Evolutionary conservation across 2,113 vertebrate genomes (phyloP).

Genomic region (Pao palembangensis): DNA sequence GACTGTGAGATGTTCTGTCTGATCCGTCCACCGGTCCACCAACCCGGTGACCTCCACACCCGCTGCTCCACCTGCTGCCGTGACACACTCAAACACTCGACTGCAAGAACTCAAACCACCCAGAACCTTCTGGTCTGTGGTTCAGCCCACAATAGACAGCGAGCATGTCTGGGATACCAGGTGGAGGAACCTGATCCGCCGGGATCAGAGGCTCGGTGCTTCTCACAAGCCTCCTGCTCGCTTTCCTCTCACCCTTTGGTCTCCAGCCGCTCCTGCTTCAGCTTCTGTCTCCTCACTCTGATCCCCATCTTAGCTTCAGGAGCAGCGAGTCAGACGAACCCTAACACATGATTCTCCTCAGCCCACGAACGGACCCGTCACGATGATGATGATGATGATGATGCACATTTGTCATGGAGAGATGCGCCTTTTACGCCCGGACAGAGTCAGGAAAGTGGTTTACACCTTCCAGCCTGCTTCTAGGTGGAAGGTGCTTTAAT

Average conservation of each 20-base stretch:
- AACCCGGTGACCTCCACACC: conserved; percentile 14
- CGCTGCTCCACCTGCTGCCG: conserved; percentile 36
- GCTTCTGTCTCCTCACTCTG: conserved; percentile 21
- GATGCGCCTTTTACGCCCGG: not conserved
- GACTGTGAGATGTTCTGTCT: too few relatives aligned
- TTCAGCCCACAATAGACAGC: conserved; percentile 29
- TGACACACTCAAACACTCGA: conserved; percentile 1
- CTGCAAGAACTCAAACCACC: not conserved
- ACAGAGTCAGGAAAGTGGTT: conserved; percentile 23
- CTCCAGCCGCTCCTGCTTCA: conserved; percentile 16
- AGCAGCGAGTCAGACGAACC: conserved; percentile 1
- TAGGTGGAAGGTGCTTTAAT: conserved; percentile 33
- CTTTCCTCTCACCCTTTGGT: conserved; percentile 12
- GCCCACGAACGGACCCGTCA: not conserved
- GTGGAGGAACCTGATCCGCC: conserved; percentile 47
- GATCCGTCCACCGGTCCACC: too few relatives aligned
- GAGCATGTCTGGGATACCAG: conserved; percentile 46
- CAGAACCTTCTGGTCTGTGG: conserved; percentile 1
- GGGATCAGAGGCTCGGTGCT: conserved; percentile 23
- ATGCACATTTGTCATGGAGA: too few relatives aligned
- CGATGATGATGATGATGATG: not conserved
- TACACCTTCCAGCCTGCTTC: conserved; percentile 29
- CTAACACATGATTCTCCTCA: conserved; percentile 16
- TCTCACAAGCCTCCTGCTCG: conserved; percentile 2
- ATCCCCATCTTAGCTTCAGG: conserved; percentile 38